phyloP scores from a whole-genome alignment of 2,797 vertebrate species.

The Pseudotriccus pelzelni region DNA sequence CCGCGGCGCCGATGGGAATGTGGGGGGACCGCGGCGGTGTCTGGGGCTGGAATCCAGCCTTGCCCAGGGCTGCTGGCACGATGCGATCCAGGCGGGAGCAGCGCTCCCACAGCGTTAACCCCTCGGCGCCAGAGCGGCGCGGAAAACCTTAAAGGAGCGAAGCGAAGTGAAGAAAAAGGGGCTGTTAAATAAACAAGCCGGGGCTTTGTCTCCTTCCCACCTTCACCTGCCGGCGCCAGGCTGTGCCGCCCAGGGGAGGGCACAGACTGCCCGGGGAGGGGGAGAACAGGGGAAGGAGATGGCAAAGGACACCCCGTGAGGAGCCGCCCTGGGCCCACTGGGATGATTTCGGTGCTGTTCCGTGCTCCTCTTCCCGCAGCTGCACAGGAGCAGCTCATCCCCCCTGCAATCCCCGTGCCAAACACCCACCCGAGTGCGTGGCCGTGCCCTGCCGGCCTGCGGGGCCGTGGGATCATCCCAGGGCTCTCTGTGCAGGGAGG shows the following conservation, averaged over 20 bases:
- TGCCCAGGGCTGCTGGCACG: not conserved
- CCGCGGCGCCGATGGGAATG: fast-evolving
- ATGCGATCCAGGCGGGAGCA: not conserved
- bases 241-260: not conserved
- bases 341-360: not conserved
- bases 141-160: not conserved
- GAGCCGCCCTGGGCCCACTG: not conserved
- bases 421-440: not conserved
- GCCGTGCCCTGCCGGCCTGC: not conserved
- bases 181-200: not conserved
- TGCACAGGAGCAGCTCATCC: not conserved
- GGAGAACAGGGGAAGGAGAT: not conserved
- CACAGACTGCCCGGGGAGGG: not conserved
- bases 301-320: not conserved
- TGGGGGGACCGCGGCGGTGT: not conserved
- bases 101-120: not conserved
- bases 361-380: not conserved
- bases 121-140: not conserved
- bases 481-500: not conserved
- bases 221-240: fast-evolving
- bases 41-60: not conserved
- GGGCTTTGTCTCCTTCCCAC: not conserved
- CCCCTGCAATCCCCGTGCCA: not conserved
- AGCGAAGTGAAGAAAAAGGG: not conserved
- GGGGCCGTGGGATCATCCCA: fast-evolving